Percentiles rank a stretch among this genome's conserved stretches.
Evolutionary conservation across 2,797 vertebrate species (phyloP).

Genomic region (Simalia tracyae): DNA sequence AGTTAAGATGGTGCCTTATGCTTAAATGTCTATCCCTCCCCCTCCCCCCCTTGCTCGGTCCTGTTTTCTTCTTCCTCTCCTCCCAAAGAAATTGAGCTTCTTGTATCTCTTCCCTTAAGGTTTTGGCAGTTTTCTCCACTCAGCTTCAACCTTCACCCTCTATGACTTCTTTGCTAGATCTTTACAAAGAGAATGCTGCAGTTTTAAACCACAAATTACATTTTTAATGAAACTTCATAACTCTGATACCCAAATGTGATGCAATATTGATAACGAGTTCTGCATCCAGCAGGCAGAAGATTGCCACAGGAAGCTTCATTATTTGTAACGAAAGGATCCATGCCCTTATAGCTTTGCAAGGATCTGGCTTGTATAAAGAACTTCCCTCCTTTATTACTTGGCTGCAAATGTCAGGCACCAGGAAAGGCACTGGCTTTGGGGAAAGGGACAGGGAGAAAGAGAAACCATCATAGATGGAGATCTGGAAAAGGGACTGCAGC

Average conservation of each 20-base stretch:
- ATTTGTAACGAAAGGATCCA: constrained; percentile 71
- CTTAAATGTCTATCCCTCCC: rapidly evolving
- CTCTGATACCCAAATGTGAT: constrained; percentile 66
- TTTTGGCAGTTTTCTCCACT: constrained; percentile 14
- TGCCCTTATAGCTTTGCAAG: constrained; percentile 59
- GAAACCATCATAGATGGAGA: constrained; percentile 40
- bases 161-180: constrained; percentile 45
- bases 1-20: not conserved
- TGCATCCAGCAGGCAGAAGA: constrained; percentile 67
- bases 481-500: constrained; percentile 69
- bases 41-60: rapidly evolving
- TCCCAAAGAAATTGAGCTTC: constrained; percentile 3
- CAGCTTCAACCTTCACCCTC: constrained; percentile 1
- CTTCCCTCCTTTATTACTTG: constrained; percentile 33
- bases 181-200: constrained; percentile 62
- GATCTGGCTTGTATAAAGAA: constrained; percentile 49
- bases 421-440: constrained; percentile 41
- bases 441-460: constrained; percentile 32
- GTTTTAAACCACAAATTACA: constrained; percentile 77
- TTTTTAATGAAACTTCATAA: constrained; percentile 78
- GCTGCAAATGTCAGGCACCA: constrained; percentile 50
- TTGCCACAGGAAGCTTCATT: constrained; percentile 76
- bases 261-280: constrained; percentile 73
- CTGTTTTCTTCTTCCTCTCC: not conserved
- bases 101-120: constrained; percentile 23